These are phyloP conservation scores for Plumapathes pennacea DNA, from an alignment of 92 coral and sea anemone genomes.

Conservation along the genomic window DNA sequence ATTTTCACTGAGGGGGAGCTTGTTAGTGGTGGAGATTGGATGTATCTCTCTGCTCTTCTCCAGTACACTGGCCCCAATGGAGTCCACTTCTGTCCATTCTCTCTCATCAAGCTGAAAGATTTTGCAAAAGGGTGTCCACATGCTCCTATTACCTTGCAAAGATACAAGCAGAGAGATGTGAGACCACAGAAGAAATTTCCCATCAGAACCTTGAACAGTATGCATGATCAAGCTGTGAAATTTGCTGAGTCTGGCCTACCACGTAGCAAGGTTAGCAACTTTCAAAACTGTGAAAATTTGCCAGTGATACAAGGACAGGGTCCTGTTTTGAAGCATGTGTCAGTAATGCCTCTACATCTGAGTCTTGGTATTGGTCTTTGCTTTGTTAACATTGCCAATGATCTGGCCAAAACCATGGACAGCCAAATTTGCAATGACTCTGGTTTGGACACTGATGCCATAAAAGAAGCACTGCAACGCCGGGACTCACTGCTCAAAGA, in stretches of 20 bases:
- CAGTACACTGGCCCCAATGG: constrained; percentile 5
- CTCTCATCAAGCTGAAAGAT: not conserved
- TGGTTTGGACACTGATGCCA: no score
- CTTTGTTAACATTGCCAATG: no score
- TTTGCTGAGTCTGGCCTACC: not conserved
- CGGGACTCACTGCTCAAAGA: no score
- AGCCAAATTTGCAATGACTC: no score
- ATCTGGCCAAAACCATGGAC: no score
- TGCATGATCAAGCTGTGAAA: not conserved
- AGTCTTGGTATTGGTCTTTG: no score
- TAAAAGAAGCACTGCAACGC: no score
- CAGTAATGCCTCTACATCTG: no score
- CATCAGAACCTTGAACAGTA: not conserved
- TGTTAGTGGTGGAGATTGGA: constrained; percentile 4
- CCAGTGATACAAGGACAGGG: not conserved
- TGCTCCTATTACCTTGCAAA: not conserved
- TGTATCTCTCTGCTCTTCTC: not conserved
- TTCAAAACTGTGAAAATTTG: constrained; percentile 2
- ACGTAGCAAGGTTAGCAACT: not conserved
- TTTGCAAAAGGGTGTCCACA: constrained; percentile 1
- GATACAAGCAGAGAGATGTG: not conserved
- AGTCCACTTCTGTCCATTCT: not conserved
- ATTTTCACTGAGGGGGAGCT: not conserved
- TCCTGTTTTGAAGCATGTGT: not conserved
- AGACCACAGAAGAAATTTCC: not conserved